These are phyloP conservation scores for Drosophila eugracilis DNA, from an alignment of 1,140 invertebrate genomes.

Conservation along the genomic window DNA sequence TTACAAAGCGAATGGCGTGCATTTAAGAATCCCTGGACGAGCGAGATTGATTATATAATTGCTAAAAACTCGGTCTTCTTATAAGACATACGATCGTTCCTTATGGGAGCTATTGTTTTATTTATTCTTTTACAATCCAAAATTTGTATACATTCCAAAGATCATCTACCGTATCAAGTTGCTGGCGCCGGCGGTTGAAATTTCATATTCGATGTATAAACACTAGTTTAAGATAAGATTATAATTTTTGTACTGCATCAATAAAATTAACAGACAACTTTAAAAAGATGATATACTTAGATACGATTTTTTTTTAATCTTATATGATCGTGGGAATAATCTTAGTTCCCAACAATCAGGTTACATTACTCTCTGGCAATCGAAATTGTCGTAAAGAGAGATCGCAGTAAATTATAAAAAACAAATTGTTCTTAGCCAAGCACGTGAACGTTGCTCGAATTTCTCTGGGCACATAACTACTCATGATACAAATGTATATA, in stretches of 20 bases:
- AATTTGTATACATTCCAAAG: slow-evolving; percentile 15
- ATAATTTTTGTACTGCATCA: slow-evolving; percentile 25
- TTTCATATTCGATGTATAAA: slow-evolving; percentile 22
- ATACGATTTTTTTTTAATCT: neutral
- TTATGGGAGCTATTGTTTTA: neutral
- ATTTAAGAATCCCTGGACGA: slow-evolving; percentile 96
- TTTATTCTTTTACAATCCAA: neutral
- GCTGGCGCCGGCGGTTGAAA: slow-evolving; percentile 5
- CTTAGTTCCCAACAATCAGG: neutral
- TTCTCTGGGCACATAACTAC: slow-evolving; percentile 29
- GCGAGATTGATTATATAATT: slow-evolving; percentile 95
- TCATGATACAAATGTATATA: neutral
- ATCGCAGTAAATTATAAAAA: slow-evolving; percentile 27
- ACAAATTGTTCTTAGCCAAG: slow-evolving; percentile 43
- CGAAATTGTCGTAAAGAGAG: neutral
- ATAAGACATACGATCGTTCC: slow-evolving; percentile 79
- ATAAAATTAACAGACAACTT: slow-evolving; percentile 18
- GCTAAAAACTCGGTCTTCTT: slow-evolving; percentile 92
- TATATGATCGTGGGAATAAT: slow-evolving; percentile 14
- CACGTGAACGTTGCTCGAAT: slow-evolving; percentile 40
- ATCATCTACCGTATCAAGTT: slow-evolving; percentile 6
- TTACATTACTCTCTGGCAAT: slow-evolving; percentile 1
- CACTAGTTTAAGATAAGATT: slow-evolving; percentile 16
- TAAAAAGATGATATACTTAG: neutral
- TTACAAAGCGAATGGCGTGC: slow-evolving; percentile 94